phyloP scores from a whole-genome alignment of 2,797 vertebrate genomes.

The Coregonus suidteri region DNA sequence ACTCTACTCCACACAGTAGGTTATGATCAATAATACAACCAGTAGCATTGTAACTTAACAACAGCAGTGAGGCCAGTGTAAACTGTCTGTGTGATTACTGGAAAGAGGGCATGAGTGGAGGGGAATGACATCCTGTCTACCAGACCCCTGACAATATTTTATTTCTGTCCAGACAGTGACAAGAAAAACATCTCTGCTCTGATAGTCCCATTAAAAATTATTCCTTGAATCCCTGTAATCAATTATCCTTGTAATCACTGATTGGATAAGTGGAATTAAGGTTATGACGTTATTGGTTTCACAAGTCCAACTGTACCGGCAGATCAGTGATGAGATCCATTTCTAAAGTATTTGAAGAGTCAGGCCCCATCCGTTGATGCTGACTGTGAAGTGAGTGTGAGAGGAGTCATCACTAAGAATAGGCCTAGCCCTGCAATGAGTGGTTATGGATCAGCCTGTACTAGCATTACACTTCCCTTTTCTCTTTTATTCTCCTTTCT shows the following conservation, averaged over 20 bases:
- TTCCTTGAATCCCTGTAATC: not conserved
- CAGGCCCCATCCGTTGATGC: conserved; percentile 3
- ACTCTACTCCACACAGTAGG: not conserved
- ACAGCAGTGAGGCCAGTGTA: not conserved
- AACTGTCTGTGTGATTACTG: conserved; percentile 62
- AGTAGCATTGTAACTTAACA: not conserved
- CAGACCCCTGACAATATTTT: conserved; percentile 62
- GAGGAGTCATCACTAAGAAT: conserved; percentile 47
- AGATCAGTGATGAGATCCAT: not conserved
- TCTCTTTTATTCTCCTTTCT: not conserved
- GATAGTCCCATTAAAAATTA: not conserved
- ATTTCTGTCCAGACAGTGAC: conserved; percentile 50
- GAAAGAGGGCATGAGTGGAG: conserved; percentile 55
- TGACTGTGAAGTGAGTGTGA: conserved; percentile 13
- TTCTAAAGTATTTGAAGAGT: not conserved
- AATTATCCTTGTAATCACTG: too few species aligned
- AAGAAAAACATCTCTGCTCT: not conserved
- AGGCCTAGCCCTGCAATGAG: conserved; percentile 28
- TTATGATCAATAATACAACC: not conserved
- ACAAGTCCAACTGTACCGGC: not conserved
- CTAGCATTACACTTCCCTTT: not conserved
- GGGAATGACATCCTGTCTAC: conserved; percentile 60
- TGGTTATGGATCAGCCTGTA: conserved; percentile 3
- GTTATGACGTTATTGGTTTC: not conserved
- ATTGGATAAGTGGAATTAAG: not conserved